Conservation (phyloP, 2,113 vertebrate genomes). For the Pipra filicauda region DNA sequence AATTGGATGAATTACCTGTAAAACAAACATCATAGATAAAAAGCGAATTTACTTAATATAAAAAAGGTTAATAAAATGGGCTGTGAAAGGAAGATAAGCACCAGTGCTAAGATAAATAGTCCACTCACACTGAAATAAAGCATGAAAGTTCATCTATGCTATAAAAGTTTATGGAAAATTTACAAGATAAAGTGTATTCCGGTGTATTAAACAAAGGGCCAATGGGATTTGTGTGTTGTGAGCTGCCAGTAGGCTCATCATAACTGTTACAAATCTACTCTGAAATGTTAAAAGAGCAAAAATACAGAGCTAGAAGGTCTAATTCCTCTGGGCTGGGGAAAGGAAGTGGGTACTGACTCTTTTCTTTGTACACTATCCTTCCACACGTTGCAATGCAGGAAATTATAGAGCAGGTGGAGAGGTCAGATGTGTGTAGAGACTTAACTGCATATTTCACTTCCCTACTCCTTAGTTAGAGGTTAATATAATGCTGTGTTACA, state of each 20-base stretch:
- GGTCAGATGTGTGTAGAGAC: not conserved
- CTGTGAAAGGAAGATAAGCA: slow-evolving; percentile 10
- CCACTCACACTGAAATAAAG: slow-evolving; percentile 32
- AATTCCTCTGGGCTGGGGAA: not conserved
- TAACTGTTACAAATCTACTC: not conserved
- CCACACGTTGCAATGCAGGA: not conserved
- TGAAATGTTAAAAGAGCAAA: slow-evolving; percentile 1
- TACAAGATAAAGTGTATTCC: not conserved
- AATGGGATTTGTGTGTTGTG: not conserved
- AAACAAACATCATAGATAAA: slow-evolving; percentile 61
- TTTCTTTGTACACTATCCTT: not conserved
- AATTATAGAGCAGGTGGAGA: not conserved
- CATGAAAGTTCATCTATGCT: slow-evolving; percentile 1
- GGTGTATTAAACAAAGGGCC: not conserved
- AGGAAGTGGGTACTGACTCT: not conserved
- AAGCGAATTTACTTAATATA: slow-evolving; percentile 60
- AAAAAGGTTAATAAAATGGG: slow-evolving; percentile 55
- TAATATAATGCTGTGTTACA: not conserved
- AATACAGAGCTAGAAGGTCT: not conserved
- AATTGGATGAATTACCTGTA: slow-evolving; percentile 61
- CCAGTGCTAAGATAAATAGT: slow-evolving; percentile 48
- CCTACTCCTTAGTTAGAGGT: not conserved
- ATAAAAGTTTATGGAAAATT: slow-evolving; percentile 28
- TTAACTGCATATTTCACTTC: not conserved
- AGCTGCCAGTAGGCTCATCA: not conserved